phyloP scores from a whole-genome alignment of 1,140 invertebrate species.

The Holcopasites calliopsidis region DNA sequence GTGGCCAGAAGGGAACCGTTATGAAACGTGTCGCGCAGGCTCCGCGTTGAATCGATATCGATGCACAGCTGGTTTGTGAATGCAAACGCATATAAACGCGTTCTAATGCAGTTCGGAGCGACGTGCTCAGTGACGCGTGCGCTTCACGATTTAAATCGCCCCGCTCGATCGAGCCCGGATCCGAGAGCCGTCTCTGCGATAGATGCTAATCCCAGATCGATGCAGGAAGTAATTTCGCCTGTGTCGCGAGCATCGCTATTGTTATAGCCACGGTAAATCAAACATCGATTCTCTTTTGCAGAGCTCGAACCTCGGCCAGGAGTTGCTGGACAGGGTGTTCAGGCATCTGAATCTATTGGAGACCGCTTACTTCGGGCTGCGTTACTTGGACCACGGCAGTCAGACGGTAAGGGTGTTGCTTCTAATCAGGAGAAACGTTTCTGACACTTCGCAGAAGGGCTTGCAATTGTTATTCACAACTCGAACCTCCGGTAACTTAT shows the following conservation, averaged over 20 bases:
- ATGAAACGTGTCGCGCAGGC: constrained; percentile 29
- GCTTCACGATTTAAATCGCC: constrained; percentile 45
- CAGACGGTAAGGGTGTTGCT: constrained; percentile 87
- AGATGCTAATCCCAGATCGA: constrained; percentile 10
- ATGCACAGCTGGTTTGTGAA: neutral
- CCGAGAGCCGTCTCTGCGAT: neutral
- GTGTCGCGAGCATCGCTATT: neutral
- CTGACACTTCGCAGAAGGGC: too few relatives aligned
- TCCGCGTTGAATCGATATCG: constrained; percentile 1
- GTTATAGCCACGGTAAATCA: constrained; percentile 16
- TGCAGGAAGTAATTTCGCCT: constrained; percentile 29
- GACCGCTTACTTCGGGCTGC: constrained; percentile 95
- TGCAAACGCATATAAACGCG: constrained; percentile 6
- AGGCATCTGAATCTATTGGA: constrained; percentile 94
- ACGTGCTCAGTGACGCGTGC: constrained; percentile 50
- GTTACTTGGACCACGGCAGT: constrained; percentile 92
- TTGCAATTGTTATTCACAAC: too few relatives aligned
- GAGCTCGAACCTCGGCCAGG: constrained; percentile 91
- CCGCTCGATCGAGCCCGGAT: constrained; percentile 37
- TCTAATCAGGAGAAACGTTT: too few relatives aligned
- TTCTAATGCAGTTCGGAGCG: constrained; percentile 17
- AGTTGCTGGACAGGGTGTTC: constrained; percentile 92
- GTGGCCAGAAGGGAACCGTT: constrained; percentile 16
- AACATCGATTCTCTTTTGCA: constrained; percentile 80
- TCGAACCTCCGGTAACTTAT: too few relatives aligned